Evolutionary conservation across 2,888 invertebrate species (phyloP).

Genomic region (Drosophila mulleri): DNA sequence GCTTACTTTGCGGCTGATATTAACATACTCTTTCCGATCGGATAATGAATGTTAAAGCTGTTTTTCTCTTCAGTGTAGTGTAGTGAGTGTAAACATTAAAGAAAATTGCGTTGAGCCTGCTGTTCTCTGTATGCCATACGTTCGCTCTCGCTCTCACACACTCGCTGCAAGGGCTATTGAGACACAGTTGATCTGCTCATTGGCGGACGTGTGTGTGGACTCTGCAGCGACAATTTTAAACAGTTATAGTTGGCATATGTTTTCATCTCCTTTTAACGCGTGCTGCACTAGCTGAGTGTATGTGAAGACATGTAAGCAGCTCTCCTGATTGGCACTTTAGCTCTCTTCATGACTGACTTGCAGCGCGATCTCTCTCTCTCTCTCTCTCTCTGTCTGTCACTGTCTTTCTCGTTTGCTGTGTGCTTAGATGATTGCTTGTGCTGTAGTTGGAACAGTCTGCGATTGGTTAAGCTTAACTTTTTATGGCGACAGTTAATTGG

Average conservation of each 20-base stretch:
- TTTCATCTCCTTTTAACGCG: background rate
- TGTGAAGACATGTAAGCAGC: background rate
- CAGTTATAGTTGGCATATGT: background rate
- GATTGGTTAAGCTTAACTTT: background rate
- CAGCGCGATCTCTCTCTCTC: background rate
- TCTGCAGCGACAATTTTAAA: background rate
- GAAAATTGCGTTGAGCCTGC: background rate
- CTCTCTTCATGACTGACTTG: background rate
- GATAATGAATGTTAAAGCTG: background rate
- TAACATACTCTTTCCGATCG: slow-evolving; percentile 13
- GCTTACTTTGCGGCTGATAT: slow-evolving; percentile 29
- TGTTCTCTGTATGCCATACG: background rate
- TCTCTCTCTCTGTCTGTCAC: too few relatives aligned
- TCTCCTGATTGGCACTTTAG: background rate
- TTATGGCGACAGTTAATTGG: background rate
- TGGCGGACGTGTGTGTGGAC: too few relatives aligned
- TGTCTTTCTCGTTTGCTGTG: background rate
- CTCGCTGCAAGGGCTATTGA: background rate
- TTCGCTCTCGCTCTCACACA: background rate
- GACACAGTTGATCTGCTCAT: background rate
- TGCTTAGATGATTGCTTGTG: background rate
- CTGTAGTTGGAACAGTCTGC: background rate
- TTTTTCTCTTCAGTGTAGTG: background rate
- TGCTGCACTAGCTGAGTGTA: background rate
- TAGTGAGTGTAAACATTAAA: background rate